These are phyloP conservation scores for Hycleus phaleratus DNA, from an alignment of 1,140 invertebrate genomes.

Conservation along the genomic window DNA sequence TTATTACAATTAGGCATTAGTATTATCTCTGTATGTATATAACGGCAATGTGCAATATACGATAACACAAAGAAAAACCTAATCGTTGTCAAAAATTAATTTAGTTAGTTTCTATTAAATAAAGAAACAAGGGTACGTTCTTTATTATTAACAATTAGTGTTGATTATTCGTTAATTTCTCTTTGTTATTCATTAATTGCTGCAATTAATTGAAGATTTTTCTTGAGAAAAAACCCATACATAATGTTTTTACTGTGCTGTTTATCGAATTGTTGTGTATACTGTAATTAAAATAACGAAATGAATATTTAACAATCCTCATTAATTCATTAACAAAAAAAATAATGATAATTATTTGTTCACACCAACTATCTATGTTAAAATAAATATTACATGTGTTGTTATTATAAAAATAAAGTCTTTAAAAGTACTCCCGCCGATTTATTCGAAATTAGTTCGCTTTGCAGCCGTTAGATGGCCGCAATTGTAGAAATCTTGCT, in stretches of 20 bases:
- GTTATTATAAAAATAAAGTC: constrained; percentile 31
- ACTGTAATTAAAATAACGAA: constrained; percentile 31
- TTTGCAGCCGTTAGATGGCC: constrained; percentile 1
- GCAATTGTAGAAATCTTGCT: constrained; percentile 47
- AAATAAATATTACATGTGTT: constrained; percentile 35
- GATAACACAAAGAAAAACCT: constrained; percentile 11
- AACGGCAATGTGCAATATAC: constrained; percentile 21
- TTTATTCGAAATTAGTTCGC: too few species aligned
- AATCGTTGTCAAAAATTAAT: constrained; percentile 13
- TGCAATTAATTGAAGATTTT: constrained; percentile 6
- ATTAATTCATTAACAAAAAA: too few species aligned
- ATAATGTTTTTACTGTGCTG: constrained; percentile 26
- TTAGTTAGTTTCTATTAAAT: constrained; percentile 1
- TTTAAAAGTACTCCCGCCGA: not conserved
- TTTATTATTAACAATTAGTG: not conserved
- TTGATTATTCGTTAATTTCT: constrained; percentile 9
- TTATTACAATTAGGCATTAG: constrained; percentile 25
- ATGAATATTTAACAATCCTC: constrained; percentile 20
- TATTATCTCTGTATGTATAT: constrained; percentile 21
- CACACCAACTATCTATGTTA: constrained; percentile 40
- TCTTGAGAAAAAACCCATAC: not conserved
- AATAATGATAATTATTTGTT: constrained; percentile 36
- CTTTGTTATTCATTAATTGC: constrained; percentile 1
- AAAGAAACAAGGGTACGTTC: not conserved
- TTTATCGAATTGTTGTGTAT: constrained; percentile 34